phyloP scores from a whole-genome alignment of 1,140 invertebrate genomes.

The Prorops nasuta region DNA sequence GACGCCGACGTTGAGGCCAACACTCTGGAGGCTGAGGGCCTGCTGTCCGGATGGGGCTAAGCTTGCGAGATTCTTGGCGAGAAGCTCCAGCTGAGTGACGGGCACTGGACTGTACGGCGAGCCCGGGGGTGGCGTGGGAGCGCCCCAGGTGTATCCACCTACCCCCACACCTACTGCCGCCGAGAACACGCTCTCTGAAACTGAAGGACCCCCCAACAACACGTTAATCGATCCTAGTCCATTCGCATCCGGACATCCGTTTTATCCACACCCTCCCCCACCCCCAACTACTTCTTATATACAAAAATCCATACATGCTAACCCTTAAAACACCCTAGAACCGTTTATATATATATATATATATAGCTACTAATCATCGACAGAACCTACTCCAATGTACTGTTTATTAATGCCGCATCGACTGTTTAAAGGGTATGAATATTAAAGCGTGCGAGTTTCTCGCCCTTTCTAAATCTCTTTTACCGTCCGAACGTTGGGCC shows the following conservation, averaged over 20 bases:
- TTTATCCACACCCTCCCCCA: too few relatives aligned
- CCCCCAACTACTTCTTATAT: too few relatives aligned
- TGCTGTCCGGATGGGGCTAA: slow-evolving; percentile 46
- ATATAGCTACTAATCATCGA: too few relatives aligned
- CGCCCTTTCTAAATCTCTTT: background rate
- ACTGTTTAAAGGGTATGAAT: too few relatives aligned
- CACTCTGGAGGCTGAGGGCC: slow-evolving; percentile 48
- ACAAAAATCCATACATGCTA: too few relatives aligned
- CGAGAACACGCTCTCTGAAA: slow-evolving; percentile 68
- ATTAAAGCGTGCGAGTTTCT: slow-evolving; percentile 26
- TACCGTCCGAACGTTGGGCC: slow-evolving; percentile 7
- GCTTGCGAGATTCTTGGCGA: slow-evolving; percentile 56
- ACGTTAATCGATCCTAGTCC: slow-evolving; percentile 20
- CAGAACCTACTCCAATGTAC: too few relatives aligned
- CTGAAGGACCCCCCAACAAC: slow-evolving; percentile 41
- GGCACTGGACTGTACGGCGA: slow-evolving; percentile 69
- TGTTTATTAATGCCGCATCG: too few relatives aligned
- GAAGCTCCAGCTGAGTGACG: slow-evolving; percentile 62
- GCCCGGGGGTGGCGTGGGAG: slow-evolving; percentile 66
- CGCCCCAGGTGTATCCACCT: slow-evolving; percentile 63
- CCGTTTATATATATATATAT: too few relatives aligned
- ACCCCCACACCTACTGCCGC: slow-evolving; percentile 56
- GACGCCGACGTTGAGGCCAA: slow-evolving; percentile 50
- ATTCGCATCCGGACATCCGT: too few relatives aligned
- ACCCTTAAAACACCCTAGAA: too few relatives aligned